Evolutionary conservation across 23 tunicate species (phyloP).

Genomic region (Clavelina lepadiformis): DNA sequence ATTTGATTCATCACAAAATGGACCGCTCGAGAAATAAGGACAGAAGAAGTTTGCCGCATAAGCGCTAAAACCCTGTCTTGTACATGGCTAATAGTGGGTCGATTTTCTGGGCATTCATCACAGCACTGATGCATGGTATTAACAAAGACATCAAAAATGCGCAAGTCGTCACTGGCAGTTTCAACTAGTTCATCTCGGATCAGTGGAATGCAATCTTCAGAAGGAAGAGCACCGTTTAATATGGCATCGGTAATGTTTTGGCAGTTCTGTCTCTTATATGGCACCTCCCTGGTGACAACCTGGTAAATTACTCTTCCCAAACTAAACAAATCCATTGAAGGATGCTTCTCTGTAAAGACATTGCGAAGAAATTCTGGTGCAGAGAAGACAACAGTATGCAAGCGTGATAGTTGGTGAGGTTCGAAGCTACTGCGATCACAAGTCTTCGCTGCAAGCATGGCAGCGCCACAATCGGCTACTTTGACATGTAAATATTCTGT

Average conservation of each 20-base stretch:
- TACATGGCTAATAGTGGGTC: constrained; percentile 4
- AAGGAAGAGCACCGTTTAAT: constrained; percentile 1
- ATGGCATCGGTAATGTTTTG: constrained; percentile 1
- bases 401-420: not conserved
- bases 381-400: constrained; percentile 21
- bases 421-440: constrained; percentile 6
- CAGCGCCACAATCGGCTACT: constrained; percentile 8
- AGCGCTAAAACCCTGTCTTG: too few relatives aligned
- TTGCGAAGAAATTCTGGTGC: constrained; percentile 31
- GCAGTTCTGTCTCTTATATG: not conserved
- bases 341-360: not conserved
- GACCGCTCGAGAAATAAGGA: too few relatives aligned
- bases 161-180: constrained; percentile 7
- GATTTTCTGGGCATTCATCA: not conserved
- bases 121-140: constrained; percentile 6
- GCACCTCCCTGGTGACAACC: not conserved
- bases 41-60: too few relatives aligned
- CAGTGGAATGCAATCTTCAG: not conserved
- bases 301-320: constrained; percentile 30
- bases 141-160: not conserved
- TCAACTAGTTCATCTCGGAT: not conserved
- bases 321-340: constrained; percentile 41
- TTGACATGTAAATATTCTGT: not conserved
- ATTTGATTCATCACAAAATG: too few relatives aligned
- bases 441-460: constrained; percentile 2